Percentiles rank a stretch among this genome's conserved stretches.
These are phyloP conservation scores for Belgica antarctica DNA, from an alignment of 2,888 invertebrate genomes.

Conservation along the genomic window DNA sequence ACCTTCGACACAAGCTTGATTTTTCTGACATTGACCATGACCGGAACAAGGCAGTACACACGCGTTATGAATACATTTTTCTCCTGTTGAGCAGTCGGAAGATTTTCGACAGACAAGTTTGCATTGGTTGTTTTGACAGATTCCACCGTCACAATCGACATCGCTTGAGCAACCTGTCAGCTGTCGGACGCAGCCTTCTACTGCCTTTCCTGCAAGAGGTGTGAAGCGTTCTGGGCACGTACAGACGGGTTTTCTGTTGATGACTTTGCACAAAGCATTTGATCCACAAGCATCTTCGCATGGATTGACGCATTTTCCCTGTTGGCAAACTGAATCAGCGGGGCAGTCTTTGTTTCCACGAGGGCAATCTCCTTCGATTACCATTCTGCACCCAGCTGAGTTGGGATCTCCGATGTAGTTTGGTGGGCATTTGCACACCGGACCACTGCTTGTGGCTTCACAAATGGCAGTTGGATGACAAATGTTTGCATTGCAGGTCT, in stretches of 20 bases:
- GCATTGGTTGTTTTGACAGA: constrained; percentile 81
- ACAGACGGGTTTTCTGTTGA: constrained; percentile 74
- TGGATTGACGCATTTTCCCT: constrained; percentile 73
- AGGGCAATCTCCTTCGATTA: constrained; percentile 70
- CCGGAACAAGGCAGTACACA: constrained; percentile 77
- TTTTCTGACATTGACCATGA: constrained; percentile 75
- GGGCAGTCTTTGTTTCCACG: constrained; percentile 75
- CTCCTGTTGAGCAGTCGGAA: constrained; percentile 75
- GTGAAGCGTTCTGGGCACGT: constrained; percentile 74
- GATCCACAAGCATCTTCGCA: constrained; percentile 79
- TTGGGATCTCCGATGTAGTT: constrained; percentile 76
- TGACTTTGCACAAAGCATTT: constrained; percentile 78
- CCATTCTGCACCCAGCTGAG: constrained; percentile 65
- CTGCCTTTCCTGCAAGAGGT: constrained; percentile 61
- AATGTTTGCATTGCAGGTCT: constrained; percentile 72
- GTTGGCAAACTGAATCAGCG: constrained; percentile 67
- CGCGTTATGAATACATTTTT: constrained; percentile 73
- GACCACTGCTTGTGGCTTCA: constrained; percentile 65
- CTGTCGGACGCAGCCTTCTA: constrained; percentile 71
- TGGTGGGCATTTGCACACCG: constrained; percentile 74
- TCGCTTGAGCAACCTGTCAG: constrained; percentile 67
- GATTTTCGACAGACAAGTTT: constrained; percentile 74
- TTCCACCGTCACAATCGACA: constrained; percentile 72
- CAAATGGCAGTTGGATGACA: constrained; percentile 81
- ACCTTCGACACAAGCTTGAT: constrained; percentile 77